Conservation (phyloP, 35 echinoderm and acorn worm genomes). For the Lytechinus pictus region DNA sequence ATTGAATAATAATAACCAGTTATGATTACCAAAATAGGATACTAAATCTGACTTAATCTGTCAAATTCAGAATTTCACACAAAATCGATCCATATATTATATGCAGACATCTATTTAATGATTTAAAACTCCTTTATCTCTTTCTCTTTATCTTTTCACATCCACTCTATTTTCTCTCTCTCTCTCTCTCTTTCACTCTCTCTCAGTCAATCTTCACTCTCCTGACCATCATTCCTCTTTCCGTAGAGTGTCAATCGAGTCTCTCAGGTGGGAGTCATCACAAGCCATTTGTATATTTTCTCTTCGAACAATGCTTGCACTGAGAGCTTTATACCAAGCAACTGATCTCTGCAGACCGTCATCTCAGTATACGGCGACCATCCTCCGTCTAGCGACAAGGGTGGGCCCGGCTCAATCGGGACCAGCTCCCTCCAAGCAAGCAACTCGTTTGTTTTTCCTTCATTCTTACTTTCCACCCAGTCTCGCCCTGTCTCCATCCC, state of each 20-base stretch:
- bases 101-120: too few relatives aligned
- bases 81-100: too few relatives aligned
- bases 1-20: too few relatives aligned
- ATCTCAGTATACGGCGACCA: neutral
- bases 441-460: constrained; percentile 3
- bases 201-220: neutral
- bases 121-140: neutral
- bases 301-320: constrained; percentile 35
- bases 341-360: neutral
- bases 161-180: neutral
- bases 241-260: constrained; percentile 8
- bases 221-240: neutral
- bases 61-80: too few relatives aligned
- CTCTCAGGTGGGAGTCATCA: constrained; percentile 38
- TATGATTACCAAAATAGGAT: too few relatives aligned
- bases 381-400: neutral
- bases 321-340: neutral
- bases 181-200: neutral
- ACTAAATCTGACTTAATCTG: too few relatives aligned
- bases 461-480: neutral
- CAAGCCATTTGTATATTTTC: constrained; percentile 44
- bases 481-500: neutral
- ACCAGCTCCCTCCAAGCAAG: neutral
- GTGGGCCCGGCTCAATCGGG: constrained; percentile 5
- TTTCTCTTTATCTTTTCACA: neutral